Evolutionary conservation across 1,140 invertebrate species (phyloP).

Genomic region (Micrasema minimum): DNA sequence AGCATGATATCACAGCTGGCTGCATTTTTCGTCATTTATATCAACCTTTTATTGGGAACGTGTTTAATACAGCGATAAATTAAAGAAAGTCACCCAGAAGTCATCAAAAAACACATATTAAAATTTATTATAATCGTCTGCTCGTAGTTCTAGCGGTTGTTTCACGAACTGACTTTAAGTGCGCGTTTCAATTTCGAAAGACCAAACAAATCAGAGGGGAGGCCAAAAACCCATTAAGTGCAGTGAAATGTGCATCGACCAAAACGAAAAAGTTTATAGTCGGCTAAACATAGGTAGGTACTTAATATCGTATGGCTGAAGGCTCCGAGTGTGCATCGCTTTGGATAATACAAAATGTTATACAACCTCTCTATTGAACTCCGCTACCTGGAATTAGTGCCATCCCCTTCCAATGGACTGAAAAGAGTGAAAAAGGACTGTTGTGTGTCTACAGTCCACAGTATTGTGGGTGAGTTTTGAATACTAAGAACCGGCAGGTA

Average conservation of each 20-base stretch:
- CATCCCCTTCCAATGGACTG: slow-evolving; percentile 7
- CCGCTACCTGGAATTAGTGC: slow-evolving; percentile 8
- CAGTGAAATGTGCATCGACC: slow-evolving; percentile 31
- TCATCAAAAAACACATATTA: not conserved
- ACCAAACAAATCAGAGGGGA: slow-evolving; percentile 16
- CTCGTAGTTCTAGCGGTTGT: slow-evolving; percentile 1
- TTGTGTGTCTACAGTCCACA: slow-evolving; percentile 8
- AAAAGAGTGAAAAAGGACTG: not conserved
- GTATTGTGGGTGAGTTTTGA: slow-evolving; percentile 29
- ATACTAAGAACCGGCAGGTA: slow-evolving; percentile 32
- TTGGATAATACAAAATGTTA: slow-evolving; percentile 18
- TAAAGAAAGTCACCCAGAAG: no score
- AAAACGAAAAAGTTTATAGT: slow-evolving; percentile 19
- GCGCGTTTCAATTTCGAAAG: slow-evolving; percentile 3
- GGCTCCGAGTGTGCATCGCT: slow-evolving; percentile 1
- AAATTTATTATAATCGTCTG: not conserved
- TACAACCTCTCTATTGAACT: slow-evolving; percentile 15
- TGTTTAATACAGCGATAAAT: no score
- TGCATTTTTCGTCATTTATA: no score
- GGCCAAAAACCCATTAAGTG: slow-evolving; percentile 2
- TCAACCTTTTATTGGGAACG: not conserved
- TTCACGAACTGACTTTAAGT: slow-evolving; percentile 2
- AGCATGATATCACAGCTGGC: no score
- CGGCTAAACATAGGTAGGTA: not conserved
- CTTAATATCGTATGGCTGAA: not conserved